Evolutionary conservation across 2,113 vertebrate genomes (phyloP), one percentile per base, ranked within the genome.

Genomic region (Halichoerus grypus): DNA sequence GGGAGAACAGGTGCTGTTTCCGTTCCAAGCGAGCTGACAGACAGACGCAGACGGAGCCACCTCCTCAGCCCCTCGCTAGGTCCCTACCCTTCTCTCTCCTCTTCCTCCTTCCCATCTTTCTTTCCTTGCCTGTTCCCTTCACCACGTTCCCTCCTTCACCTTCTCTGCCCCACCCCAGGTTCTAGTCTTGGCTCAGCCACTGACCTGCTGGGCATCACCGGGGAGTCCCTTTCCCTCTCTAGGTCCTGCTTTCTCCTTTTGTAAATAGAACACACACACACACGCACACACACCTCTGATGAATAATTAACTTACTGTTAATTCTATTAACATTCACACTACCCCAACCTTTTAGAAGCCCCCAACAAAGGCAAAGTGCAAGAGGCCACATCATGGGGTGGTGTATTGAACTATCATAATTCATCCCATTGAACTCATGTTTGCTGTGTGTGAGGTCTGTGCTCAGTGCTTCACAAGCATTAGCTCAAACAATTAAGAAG

Each of bases 291-390:
- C 79, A 84, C 67, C 39, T 39, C 24, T n/a, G 28, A 59, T 14
- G 7, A 92, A 55, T 39, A 72, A 59, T 42, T 61, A 71, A 33
- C 15, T 51, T 65, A 7, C 18, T 91, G 22, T 84, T 95, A 53
- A 91, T 91, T 96, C 82, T 21, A n/a, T 26, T n/a, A 79, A 84
- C n/a, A n/a, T 53, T 59, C 46, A 22, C 22, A 55, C 59, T n/a
- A 65, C 26, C 39, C 63, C 74, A 65, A 88, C 77, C 53, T 94
- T 89, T 82, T 65, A 87, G 59, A 82, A 81, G 77, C 74, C 67
- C 16, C 80, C 51, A 74, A 77, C 59, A 86, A 82, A 86, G 74
- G 61, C 65, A 77, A 79, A 90, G 57, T n/a, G 21, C 6, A 13
- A 94, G 31, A 92, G 24, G 24, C 26, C 74, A 33, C 36, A 31